These are phyloP conservation scores for Camarhynchus parvulus DNA, from an alignment of 2,113 vertebrate genomes.

Conservation along the genomic window DNA sequence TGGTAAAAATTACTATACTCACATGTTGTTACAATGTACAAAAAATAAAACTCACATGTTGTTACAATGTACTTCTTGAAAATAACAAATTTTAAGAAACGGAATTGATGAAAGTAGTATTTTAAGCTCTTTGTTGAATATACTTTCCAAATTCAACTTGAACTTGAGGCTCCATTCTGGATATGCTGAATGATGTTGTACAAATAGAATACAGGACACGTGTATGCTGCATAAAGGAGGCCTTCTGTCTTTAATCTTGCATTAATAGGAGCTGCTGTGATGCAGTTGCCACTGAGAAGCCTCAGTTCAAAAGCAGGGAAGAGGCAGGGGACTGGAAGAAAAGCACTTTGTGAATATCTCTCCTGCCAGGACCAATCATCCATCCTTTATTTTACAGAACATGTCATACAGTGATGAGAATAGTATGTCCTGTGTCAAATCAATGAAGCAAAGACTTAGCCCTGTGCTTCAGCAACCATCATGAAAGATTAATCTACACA, in stretches of 20 bases:
- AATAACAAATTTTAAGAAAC: background rate
- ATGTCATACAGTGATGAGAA: slow-evolving; percentile 29
- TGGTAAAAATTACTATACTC: background rate
- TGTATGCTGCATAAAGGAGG: background rate
- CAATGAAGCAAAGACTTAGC: slow-evolving; percentile 41
- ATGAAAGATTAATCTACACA: slow-evolving; percentile 39
- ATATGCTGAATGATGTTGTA: background rate
- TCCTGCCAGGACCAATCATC: slow-evolving; percentile 39
- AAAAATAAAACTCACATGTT: background rate
- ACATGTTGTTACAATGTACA: background rate
- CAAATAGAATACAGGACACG: background rate
- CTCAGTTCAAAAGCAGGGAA: background rate
- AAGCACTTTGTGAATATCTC: background rate
- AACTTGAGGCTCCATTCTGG: background rate
- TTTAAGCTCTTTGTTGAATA: background rate
- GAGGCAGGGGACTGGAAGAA: background rate
- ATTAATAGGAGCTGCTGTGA: background rate
- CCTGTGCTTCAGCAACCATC: background rate
- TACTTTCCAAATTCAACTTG: background rate
- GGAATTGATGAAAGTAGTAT: background rate
- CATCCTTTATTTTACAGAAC: slow-evolving; percentile 32
- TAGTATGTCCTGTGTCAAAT: slow-evolving; percentile 52
- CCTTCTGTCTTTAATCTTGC: background rate
- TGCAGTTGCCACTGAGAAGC: background rate
- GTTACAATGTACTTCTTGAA: background rate